A percentile compares a stretch with the other conserved stretches of the same genome.
Conservation (phyloP, 2,113 vertebrate genomes). For the Myrmecobius fasciatus region DNA sequence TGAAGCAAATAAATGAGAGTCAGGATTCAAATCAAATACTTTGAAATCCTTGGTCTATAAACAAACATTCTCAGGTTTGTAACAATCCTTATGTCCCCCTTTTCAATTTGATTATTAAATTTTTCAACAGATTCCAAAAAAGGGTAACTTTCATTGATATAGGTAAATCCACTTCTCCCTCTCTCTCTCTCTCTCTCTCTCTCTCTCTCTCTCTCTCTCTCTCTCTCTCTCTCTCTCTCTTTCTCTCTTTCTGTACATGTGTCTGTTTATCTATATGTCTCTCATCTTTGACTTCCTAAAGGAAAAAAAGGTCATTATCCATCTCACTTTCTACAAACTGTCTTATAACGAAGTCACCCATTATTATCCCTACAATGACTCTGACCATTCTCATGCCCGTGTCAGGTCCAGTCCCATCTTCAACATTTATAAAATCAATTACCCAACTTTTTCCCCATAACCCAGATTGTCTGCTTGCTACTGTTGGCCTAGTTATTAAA, state of each 20-base stretch:
- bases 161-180: neutral
- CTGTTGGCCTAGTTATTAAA: neutral
- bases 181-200: too few relatives aligned
- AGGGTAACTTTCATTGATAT: neutral
- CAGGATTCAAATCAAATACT: neutral
- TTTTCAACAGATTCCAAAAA: neutral
- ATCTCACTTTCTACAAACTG: neutral
- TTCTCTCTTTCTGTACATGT: too few relatives aligned
- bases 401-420: neutral
- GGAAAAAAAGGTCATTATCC: neutral
- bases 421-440: neutral
- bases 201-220: too few relatives aligned
- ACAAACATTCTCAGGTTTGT: neutral
- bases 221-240: too few relatives aligned
- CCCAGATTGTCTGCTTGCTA: neutral
- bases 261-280: too few relatives aligned
- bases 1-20: neutral
- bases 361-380: neutral
- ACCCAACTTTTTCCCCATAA: neutral
- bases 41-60: neutral
- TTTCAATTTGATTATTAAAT: neutral
- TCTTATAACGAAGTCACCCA: neutral
- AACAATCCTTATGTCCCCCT: neutral
- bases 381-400: neutral
- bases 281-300: neutral